Conservation (phyloP, 2,113 vertebrate genomes). For the Lagenorhynchus albirostris region DNA sequence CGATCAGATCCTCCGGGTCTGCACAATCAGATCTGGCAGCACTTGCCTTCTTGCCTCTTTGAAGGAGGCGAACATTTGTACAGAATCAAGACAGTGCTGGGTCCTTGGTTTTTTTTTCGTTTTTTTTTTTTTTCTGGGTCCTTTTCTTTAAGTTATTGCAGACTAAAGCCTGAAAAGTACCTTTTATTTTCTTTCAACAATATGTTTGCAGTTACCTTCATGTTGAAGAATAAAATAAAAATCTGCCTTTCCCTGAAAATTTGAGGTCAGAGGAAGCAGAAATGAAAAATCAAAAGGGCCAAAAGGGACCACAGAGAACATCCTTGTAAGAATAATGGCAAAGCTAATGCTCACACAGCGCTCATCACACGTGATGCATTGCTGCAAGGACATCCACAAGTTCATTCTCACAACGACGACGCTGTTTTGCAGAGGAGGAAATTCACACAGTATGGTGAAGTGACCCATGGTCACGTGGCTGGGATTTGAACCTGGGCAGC, state of each 20-base stretch:
- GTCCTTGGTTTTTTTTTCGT: slow-evolving; percentile 76
- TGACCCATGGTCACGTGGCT: too few relatives aligned
- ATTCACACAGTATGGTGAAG: neutral
- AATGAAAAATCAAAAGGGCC: neutral
- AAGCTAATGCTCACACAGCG: too few relatives aligned
- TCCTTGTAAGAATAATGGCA: neutral
- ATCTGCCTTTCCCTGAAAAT: neutral
- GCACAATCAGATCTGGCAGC: slow-evolving; percentile 92
- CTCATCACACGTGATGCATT: neutral
- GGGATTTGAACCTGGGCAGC: neutral
- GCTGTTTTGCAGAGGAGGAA: neutral
- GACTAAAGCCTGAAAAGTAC: slow-evolving; percentile 82
- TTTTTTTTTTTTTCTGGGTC: slow-evolving; percentile 51
- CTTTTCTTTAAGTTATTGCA: slow-evolving; percentile 81
- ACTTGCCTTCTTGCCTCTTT: slow-evolving; percentile 87
- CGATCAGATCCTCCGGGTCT: slow-evolving; percentile 88
- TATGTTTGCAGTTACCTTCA: slow-evolving; percentile 84
- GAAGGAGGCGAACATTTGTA: slow-evolving; percentile 88
- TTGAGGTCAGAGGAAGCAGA: neutral
- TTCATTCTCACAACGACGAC: rapidly evolving
- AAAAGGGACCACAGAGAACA: neutral
- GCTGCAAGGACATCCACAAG: neutral
- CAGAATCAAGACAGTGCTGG: slow-evolving; percentile 83
- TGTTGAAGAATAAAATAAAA: slow-evolving; percentile 56
- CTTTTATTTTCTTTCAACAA: slow-evolving; percentile 83